phyloP scores from a whole-genome alignment of 2,797 vertebrate species.

The Falco rusticolus region DNA sequence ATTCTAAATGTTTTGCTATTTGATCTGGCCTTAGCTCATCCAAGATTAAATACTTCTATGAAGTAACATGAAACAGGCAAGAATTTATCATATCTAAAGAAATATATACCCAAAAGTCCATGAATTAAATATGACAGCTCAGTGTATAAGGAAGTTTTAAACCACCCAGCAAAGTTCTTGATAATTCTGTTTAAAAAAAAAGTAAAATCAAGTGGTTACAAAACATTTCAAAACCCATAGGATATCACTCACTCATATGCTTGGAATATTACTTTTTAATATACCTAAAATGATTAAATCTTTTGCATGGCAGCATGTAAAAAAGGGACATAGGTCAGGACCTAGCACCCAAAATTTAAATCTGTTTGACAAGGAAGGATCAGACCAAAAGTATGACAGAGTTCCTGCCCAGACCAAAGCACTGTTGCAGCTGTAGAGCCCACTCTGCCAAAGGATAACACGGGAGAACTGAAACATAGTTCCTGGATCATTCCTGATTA shows the following conservation, averaged over 20 bases:
- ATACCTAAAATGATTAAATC: background rate
- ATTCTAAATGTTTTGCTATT: background rate
- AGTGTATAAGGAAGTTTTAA: background rate
- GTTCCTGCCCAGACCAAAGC: background rate
- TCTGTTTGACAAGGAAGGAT: background rate
- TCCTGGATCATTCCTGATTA: background rate
- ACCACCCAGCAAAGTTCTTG: background rate
- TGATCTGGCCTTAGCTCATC: background rate
- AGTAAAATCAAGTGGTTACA: background rate
- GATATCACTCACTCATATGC: background rate
- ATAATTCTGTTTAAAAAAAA: background rate
- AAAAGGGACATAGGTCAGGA: background rate
- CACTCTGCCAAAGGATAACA: background rate
- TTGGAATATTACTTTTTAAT: background rate
- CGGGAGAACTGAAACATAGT: too few species aligned
- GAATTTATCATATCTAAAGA: background rate
- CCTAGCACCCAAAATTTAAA: background rate
- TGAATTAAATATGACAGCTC: background rate
- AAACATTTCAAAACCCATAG: background rate
- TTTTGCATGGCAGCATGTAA: background rate
- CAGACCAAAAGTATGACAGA: background rate
- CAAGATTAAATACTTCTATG: constrained; percentile 7
- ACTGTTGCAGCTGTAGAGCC: background rate
- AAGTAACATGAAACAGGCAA: background rate
- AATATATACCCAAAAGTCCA: background rate